Evolutionary conservation across 2,113 vertebrate genomes (phyloP).

Genomic region (Bubo blakistoni): DNA sequence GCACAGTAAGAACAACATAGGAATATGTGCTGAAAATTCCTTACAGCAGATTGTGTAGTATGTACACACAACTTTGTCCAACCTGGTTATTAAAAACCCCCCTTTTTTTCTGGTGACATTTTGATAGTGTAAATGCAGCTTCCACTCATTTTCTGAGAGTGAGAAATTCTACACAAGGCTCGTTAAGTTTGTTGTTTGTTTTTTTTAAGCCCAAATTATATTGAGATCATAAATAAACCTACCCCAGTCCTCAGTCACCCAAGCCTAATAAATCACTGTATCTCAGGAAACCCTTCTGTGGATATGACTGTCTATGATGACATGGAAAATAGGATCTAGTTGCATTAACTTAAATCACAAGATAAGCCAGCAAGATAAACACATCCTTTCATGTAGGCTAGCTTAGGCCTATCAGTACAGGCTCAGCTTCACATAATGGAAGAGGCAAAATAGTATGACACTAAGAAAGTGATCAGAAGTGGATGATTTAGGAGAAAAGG

Average conservation of each 20-base stretch:
- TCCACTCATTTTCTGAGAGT: neutral
- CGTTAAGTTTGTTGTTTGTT: neutral
- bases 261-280: neutral
- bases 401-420: neutral
- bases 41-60: neutral
- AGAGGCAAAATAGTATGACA: neutral
- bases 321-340: neutral
- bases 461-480: neutral
- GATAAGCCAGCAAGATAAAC: neutral
- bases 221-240: neutral
- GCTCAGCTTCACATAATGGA: neutral
- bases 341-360: neutral
- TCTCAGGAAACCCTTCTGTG: neutral
- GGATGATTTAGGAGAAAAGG: neutral
- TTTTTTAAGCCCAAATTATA: neutral
- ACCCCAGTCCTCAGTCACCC: neutral
- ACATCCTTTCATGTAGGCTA: rapidly evolving
- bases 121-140: neutral
- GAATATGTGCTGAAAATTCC: neutral
- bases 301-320: neutral
- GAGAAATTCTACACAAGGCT: neutral
- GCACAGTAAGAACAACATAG: neutral
- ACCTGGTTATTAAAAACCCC: neutral
- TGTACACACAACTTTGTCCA: neutral
- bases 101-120: neutral